phyloP scores from a whole-genome alignment of 2,797 vertebrate species.

The Halcyon smyrnensis region DNA sequence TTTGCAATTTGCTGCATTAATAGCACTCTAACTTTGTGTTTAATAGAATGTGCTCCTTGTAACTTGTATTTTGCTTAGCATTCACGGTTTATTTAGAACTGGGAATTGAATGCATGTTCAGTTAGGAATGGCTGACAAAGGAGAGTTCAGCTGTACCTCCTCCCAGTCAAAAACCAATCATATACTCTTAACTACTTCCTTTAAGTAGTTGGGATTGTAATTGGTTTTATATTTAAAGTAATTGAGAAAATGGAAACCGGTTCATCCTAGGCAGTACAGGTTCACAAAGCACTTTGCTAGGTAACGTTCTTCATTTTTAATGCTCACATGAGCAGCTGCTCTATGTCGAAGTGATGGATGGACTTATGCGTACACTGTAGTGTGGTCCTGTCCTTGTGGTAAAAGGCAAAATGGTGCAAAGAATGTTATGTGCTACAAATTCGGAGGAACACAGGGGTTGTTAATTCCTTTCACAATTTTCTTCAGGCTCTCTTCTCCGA shows the following conservation, averaged over 20 bases:
- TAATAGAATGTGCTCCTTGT: neutral
- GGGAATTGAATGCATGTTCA: neutral
- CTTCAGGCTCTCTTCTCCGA: constrained; percentile 80
- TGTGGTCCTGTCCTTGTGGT: neutral
- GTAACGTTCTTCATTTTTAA: rapidly evolving
- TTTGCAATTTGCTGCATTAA: neutral
- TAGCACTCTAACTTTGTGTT: neutral
- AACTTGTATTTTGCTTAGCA: neutral
- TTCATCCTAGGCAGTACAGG: neutral
- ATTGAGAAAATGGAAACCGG: neutral
- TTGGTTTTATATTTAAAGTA: neutral
- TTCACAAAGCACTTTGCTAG: rapidly evolving
- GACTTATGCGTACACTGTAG: neutral
- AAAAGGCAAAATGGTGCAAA: neutral
- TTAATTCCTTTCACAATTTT: constrained; percentile 24
- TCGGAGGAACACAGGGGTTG: neutral
- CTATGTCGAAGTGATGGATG: neutral
- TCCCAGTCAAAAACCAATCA: neutral
- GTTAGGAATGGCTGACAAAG: neutral
- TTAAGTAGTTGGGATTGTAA: neutral
- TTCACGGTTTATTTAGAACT: neutral
- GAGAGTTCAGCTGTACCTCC: neutral
- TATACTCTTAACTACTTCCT: neutral
- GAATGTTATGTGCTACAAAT: neutral
- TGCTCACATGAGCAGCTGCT: neutral